Base-by-base conservation (phyloP, 1,140 invertebrate genomes). In the Dysdera silvatica region DNA sequence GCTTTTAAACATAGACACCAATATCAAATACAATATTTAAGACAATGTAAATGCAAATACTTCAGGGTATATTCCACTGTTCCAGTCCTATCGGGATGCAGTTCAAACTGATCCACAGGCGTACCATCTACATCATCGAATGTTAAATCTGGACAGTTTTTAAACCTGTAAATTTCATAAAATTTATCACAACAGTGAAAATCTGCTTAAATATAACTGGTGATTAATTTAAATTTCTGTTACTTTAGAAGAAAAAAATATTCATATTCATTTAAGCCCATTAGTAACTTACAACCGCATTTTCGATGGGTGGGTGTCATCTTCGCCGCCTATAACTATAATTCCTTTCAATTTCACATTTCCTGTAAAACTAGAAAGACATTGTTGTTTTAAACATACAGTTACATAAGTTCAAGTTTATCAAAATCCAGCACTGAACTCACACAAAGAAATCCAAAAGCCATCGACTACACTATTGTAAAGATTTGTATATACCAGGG, bases 291-390 rank as follows among this genome's bases (percentile, higher is more conserved):
- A 96, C 90, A 98, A 71, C 82, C 86, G 86, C 75, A 97, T 84
- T 75, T 83, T 84, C 28, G 83, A 80, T 8, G 94, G 93, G 80
- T 94, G 89, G 41, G 82, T 80, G 61, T 87, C 83, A 70, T 87
- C 84, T 75, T 93, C 85, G 70, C 88, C 89, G 20, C 91, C 94
- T 69, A 88, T 83, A 45, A 98, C 77, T 69, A 93, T 91, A 43
- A 98, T 85, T 24, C 92, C 92, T 78, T 95, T 96, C 43, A 98
- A 77, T 77, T 97, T 97, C 1, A 98, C 81, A 80, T 91, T 91
- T 23, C 92, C 94, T 43, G 89, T 92, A 74, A 97, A 65, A 35
- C 62, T 71, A 52, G 58, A 35, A 7, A 32, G 35, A n/a, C n/a
- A 8, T 68, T 24, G n/a, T 35, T 37, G 8, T 26, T 24, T 57